Evolutionary conservation across 2,888 invertebrate genomes (phyloP), one percentile per base, ranked within the genome.

Genomic region (Cenopis cana): DNA sequence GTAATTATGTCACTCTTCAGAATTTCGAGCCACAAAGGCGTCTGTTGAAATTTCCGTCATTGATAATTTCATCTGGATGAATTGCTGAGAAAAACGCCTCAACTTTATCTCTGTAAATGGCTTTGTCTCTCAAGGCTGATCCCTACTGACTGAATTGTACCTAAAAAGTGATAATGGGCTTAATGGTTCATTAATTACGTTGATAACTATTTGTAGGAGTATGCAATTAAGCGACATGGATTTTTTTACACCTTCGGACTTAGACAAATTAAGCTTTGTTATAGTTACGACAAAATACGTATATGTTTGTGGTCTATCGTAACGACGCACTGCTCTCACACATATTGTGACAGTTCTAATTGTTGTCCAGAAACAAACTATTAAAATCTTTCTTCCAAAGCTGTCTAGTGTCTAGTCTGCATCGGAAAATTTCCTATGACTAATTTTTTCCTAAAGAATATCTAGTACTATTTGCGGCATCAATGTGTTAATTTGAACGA

Each of bases 401-500:
- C 33, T 36, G 57, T 18, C 56, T 50, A 59, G n/a, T 36, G 57
- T 18, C 56, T 50, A 59, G n/a, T 33, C 46, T 46, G 57, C 50
- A 14, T 24, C 55, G 61, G 60, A 61, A 71, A 61, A 36, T 67
- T 71, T 56, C 18, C 55, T 12, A 20, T 71, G 71, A 71, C 54
- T 71, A 38, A 56, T 20, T 61, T 8, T 33, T 54, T 71, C 66
- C n/a, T 50, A 11, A 61, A 33, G 67, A 33, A 54, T 29, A 33
- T 66, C 38, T 20, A 38, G n/a, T 56, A n/a, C n/a, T n/a, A 61
- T 70, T 55, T 71, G 71, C 70, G 49, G 61, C 55, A 71, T 24
- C 49, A 50, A 56, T 18, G 67, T 67, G 67, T 61, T 71, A 67
- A 67, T 71, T n/a, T 67, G 71, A 38, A 55, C 61, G 49, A 50